Evolutionary conservation across 2,888 invertebrate genomes (phyloP).

Genomic region (Hemicrepidius hirtus): DNA sequence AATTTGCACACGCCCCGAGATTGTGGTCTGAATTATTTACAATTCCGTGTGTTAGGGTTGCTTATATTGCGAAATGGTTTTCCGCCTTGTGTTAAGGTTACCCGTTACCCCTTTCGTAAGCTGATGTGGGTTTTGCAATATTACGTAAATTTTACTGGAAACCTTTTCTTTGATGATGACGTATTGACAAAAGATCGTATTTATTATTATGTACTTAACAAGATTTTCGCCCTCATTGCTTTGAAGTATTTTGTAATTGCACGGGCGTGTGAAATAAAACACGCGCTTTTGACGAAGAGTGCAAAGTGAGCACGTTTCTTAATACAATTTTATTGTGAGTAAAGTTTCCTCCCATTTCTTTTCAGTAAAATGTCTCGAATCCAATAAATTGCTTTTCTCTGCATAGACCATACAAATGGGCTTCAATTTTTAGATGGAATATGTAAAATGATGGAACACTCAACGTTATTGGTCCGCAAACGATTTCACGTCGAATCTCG

Average conservation of each 20-base stretch:
- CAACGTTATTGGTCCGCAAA: constrained; percentile 17
- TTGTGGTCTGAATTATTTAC: constrained; percentile 39
- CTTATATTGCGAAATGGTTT: constrained; percentile 29
- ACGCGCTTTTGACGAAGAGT: not conserved
- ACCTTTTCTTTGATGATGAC: not conserved
- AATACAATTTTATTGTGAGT: constrained; percentile 25
- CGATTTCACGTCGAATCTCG: constrained; percentile 13
- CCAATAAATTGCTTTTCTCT: constrained; percentile 26
- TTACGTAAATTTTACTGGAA: not conserved
- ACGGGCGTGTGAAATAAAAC: constrained; percentile 8
- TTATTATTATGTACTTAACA: not conserved
- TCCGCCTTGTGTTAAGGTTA: constrained; percentile 8
- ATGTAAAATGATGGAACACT: constrained; percentile 25
- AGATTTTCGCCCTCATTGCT: not conserved
- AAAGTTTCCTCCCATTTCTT: constrained; percentile 16
- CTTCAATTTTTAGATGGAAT: constrained; percentile 32
- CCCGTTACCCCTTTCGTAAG: constrained; percentile 19
- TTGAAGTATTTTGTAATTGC: constrained; percentile 20
- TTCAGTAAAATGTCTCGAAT: constrained; percentile 25
- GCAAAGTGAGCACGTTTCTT: constrained; percentile 27
- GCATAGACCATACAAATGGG: constrained; percentile 27
- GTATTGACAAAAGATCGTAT: not conserved
- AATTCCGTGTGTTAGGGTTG: constrained; percentile 29
- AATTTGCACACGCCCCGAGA: constrained; percentile 40
- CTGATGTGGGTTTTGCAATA: constrained; percentile 13